Evolutionary conservation across 2,113 vertebrate genomes (phyloP).

Genomic region (Gavialis gangeticus): DNA sequence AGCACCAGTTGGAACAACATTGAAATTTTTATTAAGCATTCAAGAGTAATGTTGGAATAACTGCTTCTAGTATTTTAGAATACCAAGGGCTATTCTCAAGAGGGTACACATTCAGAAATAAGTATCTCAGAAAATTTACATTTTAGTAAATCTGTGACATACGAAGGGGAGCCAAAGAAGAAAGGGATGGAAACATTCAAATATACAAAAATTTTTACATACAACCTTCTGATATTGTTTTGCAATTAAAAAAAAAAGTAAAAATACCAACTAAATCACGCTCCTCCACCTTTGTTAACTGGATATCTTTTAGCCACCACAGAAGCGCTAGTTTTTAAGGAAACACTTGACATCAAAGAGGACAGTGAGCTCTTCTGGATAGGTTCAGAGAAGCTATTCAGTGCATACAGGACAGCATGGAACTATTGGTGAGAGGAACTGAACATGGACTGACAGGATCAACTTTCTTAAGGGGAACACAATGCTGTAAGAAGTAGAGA

Average conservation of each 20-base stretch:
- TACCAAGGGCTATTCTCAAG: neutral
- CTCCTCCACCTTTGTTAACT: neutral
- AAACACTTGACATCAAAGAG: neutral
- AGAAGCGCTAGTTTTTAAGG: neutral
- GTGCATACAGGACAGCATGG: neutral
- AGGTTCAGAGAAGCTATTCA: neutral
- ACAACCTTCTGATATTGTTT: fast-evolving
- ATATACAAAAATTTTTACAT: neutral
- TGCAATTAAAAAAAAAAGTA: neutral
- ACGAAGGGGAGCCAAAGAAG: neutral
- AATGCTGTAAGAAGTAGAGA: neutral
- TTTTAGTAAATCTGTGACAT: neutral
- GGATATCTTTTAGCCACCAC: neutral
- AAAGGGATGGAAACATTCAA: neutral
- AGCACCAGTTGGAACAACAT: neutral
- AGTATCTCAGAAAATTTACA: neutral
- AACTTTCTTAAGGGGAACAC: neutral
- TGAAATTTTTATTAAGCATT: neutral
- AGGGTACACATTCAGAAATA: fast-evolving
- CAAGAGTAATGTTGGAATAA: neutral
- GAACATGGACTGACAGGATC: neutral
- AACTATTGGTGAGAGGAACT: neutral
- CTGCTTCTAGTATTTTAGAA: neutral
- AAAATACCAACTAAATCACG: neutral
- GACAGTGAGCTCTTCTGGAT: neutral